These are phyloP conservation scores for Coenonympha arcania DNA, from an alignment of 2,888 invertebrate species.

Conservation along the genomic window DNA sequence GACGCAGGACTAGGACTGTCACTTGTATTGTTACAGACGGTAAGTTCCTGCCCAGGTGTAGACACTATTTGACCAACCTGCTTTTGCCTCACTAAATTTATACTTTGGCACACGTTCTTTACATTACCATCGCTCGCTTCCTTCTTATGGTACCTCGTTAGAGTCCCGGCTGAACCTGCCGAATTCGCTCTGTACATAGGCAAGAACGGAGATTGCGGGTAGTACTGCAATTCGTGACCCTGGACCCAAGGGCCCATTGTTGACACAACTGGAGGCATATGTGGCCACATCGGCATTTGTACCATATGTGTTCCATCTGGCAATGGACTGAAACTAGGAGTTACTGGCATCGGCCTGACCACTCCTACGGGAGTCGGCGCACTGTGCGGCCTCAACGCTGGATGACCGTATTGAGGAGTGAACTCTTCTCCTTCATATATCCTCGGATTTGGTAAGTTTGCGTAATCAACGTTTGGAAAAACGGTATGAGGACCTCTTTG, in stretches of 20 bases:
- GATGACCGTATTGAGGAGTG: slow-evolving; percentile 53
- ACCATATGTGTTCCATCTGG: slow-evolving; percentile 57
- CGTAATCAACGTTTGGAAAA: slow-evolving; percentile 58
- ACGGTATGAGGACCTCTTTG: slow-evolving; percentile 64
- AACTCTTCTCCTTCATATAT: slow-evolving; percentile 59
- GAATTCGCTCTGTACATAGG: slow-evolving; percentile 66
- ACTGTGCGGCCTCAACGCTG: slow-evolving; percentile 56
- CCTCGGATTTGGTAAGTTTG: slow-evolving; percentile 44
- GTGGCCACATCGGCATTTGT: slow-evolving; percentile 65
- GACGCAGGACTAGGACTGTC: slow-evolving; percentile 66
- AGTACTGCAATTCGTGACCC: slow-evolving; percentile 63
- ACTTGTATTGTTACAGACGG: slow-evolving; percentile 60
- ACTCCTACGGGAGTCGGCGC: slow-evolving; percentile 58
- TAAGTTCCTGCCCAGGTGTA: slow-evolving; percentile 61
- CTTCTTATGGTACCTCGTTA: slow-evolving; percentile 64
- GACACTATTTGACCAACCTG: slow-evolving; percentile 69
- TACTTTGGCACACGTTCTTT: slow-evolving; percentile 70
- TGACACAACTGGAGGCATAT: slow-evolving; percentile 56
- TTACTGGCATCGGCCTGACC: slow-evolving; percentile 51
- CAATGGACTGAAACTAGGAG: slow-evolving; percentile 46
- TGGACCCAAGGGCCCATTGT: slow-evolving; percentile 61
- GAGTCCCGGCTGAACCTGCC: slow-evolving; percentile 65
- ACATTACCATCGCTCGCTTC: slow-evolving; percentile 49
- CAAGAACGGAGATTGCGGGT: slow-evolving; percentile 61
- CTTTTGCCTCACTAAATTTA: slow-evolving; percentile 70